Base-by-base conservation (phyloP, 2,888 invertebrate genomes). In the Germaria angustata region DNA sequence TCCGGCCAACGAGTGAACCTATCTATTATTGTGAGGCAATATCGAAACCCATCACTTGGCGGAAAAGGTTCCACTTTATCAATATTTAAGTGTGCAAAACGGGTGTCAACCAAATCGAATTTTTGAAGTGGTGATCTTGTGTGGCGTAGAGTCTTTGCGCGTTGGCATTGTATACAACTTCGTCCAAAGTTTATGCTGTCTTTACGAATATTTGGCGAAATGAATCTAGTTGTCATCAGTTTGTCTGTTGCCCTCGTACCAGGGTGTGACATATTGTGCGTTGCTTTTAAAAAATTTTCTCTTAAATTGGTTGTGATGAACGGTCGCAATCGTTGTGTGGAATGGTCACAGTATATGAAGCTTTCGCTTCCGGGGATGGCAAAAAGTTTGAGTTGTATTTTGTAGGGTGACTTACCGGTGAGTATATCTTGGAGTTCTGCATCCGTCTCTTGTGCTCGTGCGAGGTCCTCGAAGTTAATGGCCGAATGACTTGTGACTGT, bases 201-300 rank as follows among this genome's bases (percentile, higher is more conserved):
- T 39, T 9, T 3, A 2, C 39, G 24, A 51, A 76, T 87, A 1
- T 87, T 87, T 3, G 83, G 51, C 9, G 57, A 71, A 1, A 71
- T 7, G 41, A 71, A 71, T 8, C 49, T 86, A 85, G 81, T 86
- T 61, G 32, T 59, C 51, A 65, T 71, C 13, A 49, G 20, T 49
- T 65, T 71, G 7, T n/a, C 28, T 0, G 66, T 80, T 22, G 51
- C 39, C 6, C 59, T n/a, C 24, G 55, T 79, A 65, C 46, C 71
- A 39, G 79, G 57, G 51, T 79, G 79, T 20, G 65, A 66, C 17
- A 79, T 0, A n/a, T 73, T 79, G 20, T 73, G 79, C 5, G 66
- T 79, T 5, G 55, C 63, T 46, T 71, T 34, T 36, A 78, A 36
- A 65, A 63, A 79, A 3, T 36, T 68, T 22, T 22, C 17, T 59